Base-by-base conservation (phyloP, 2,888 invertebrate genomes). In the Aphrophora alni region DNA sequence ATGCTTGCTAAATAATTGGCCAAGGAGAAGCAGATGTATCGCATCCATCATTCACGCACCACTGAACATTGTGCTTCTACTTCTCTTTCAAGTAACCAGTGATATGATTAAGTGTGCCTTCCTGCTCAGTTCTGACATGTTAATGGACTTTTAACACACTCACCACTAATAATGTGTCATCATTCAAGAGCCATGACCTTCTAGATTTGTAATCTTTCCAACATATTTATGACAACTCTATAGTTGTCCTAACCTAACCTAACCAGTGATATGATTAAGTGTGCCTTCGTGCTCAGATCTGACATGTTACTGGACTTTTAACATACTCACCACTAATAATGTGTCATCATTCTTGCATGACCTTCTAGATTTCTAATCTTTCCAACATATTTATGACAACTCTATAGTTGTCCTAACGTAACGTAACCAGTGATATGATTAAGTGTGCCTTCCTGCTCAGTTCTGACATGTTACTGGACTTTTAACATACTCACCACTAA, bases 61-160 rank as follows among this genome's bases (percentile, higher is more conserved):
- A 59, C 59, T 59, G 59, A n/a, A 59, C 59, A 59, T 21, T 21
- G 59, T 21, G 59, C 21, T 59, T 5, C 33, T 33, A n/a, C 33
- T 33, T 33, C 33, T 33, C 33, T 33, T 33, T 59, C 59, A 59
- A 59, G 59, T 59, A 59, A 59, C 59, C 59, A n/a, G n/a, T 21
- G 59, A n/a, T 14, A 59, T 59, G 59, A 59, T 59, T 59, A 59
- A 59, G 59, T 59, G 59, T 59, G 21, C 59, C 21, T 44, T 44
- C 21, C 59, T n/a, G n/a, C n/a, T n/a, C n/a, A 12, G 59, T 59
- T 59, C 59, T 59, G 59, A 59, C 59, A 59, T 59, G 59, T 59
- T 59, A 59, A 59, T 59, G 59, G 59, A 59, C 59, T 59, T 59
- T 59, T 59, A 59, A 59, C 59, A 59, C 59, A 59, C 59, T 59